Evolutionary conservation across 2,797 vertebrate species (phyloP).

Genomic region (Trachurus trachurus): DNA sequence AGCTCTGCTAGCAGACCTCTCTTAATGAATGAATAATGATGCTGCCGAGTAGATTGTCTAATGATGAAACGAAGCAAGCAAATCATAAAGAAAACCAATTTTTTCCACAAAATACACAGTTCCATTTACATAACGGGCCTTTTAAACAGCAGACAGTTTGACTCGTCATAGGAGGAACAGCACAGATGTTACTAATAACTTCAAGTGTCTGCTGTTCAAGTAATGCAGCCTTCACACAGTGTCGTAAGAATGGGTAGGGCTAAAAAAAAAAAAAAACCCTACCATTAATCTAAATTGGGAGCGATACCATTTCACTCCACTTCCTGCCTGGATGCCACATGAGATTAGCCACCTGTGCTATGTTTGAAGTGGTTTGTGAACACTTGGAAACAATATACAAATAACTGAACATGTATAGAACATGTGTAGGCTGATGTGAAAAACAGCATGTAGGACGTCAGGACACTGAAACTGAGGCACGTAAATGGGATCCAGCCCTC

Average conservation of each 20-base stretch:
- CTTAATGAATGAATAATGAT: background rate
- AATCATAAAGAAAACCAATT: background rate
- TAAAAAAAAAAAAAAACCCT: background rate
- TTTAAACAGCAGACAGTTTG: background rate
- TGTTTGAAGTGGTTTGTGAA: background rate
- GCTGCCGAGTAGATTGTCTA: background rate
- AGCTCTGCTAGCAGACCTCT: background rate
- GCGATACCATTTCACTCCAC: background rate
- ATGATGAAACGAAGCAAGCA: constrained; percentile 6
- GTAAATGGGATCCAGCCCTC: background rate
- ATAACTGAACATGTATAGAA: background rate
- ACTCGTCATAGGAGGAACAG: background rate
- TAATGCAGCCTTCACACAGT: background rate
- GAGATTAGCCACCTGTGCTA: background rate
- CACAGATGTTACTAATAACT: background rate
- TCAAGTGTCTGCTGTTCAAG: background rate
- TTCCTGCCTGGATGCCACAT: background rate
- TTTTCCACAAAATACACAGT: background rate
- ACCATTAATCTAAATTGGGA: background rate
- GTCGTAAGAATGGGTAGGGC: background rate
- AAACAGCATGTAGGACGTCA: too few species aligned
- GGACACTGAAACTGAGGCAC: too few species aligned
- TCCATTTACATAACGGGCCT: background rate
- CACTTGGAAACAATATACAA: background rate
- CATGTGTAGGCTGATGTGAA: too few species aligned